phyloP scores from a whole-genome alignment of 2,888 invertebrate species.

The Spialia ferax region DNA sequence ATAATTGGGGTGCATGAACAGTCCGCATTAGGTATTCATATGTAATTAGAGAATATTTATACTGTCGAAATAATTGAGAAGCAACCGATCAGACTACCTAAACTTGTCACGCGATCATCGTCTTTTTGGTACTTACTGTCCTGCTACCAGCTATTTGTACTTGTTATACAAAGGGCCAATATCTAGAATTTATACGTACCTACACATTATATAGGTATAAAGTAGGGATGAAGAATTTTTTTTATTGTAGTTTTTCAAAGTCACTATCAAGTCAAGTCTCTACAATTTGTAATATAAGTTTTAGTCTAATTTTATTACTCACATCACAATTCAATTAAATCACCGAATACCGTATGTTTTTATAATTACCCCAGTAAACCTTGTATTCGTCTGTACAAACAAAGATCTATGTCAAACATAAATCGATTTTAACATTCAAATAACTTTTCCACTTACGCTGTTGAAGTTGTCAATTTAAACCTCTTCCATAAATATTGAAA shows the following conservation, averaged over 20 bases:
- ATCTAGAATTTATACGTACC: no score
- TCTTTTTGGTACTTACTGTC: no score
- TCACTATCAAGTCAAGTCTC: no score
- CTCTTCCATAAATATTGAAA: background rate
- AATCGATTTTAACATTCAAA: background rate
- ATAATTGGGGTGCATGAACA: background rate
- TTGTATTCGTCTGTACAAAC: background rate
- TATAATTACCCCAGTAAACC: background rate
- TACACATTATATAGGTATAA: no score
- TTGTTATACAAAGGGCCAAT: background rate
- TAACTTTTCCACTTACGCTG: background rate
- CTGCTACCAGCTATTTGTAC: background rate
- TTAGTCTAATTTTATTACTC: no score
- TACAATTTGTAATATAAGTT: no score
- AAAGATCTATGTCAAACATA: slow-evolving; percentile 3
- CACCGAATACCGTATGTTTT: background rate
- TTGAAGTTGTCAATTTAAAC: background rate
- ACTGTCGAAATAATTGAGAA: slow-evolving; percentile 19
- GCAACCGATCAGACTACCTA: background rate
- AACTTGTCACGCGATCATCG: slow-evolving; percentile 10
- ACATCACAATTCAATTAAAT: background rate
- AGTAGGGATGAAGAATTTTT: no score
- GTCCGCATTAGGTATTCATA: slow-evolving; percentile 10
- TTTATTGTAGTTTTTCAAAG: no score
- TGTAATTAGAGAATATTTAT: slow-evolving; percentile 22